These are phyloP conservation scores for Falcunculus frontatus DNA, from an alignment of 2,113 vertebrate genomes.

Conservation along the genomic window DNA sequence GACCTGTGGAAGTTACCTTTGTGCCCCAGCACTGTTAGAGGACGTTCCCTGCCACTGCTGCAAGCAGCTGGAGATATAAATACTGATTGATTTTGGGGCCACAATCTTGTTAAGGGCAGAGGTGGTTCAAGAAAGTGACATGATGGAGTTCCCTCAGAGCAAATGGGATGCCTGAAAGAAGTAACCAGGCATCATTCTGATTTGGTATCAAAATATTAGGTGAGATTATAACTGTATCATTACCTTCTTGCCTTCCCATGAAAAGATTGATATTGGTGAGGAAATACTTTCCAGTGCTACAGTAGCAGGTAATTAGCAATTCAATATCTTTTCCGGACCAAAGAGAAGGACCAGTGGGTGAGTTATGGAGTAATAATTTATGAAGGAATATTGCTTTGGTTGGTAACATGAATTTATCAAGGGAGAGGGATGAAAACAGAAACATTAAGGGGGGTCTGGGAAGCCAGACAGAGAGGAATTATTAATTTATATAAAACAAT, in stretches of 20 bases:
- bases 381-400: background rate
- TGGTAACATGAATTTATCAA: background rate
- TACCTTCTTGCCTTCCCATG: background rate
- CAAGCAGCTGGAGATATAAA: background rate
- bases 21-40: background rate
- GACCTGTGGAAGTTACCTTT: background rate
- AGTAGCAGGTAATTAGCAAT: constrained; percentile 6
- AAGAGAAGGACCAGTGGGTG: background rate
- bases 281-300: background rate
- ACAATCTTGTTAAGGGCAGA: background rate
- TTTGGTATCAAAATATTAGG: background rate
- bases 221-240: background rate
- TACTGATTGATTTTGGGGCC: background rate
- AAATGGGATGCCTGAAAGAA: background rate
- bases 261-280: background rate
- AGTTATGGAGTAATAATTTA: constrained; percentile 19
- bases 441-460: background rate
- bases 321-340: background rate
- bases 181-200: background rate
- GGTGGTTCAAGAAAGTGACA: background rate
- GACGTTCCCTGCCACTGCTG: background rate
- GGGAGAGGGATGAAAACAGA: background rate
- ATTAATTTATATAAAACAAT: background rate
- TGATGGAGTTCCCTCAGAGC: background rate
- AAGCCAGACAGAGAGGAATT: background rate